Evolutionary conservation across 2,113 vertebrate species (phyloP).

Genomic region (Apteryx mantelli): DNA sequence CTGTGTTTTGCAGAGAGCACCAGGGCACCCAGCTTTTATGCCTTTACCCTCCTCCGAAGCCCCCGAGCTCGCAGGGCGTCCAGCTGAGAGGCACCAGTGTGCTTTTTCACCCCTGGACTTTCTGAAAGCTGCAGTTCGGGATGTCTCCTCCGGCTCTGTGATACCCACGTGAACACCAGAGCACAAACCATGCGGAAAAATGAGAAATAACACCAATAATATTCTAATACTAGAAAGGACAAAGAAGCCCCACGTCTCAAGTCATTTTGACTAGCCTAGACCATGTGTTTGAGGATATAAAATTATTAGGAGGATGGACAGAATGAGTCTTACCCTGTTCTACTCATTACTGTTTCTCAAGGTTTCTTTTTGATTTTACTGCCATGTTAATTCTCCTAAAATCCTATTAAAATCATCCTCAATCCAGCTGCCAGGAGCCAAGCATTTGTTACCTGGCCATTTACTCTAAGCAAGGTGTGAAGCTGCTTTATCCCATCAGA

Average conservation of each 20-base stretch:
- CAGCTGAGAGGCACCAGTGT: neutral
- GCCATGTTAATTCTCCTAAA: slow-evolving; percentile 5
- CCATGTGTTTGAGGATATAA: neutral
- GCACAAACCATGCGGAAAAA: too few relatives aligned
- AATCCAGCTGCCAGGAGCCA: slow-evolving; percentile 26
- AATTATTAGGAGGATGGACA: neutral
- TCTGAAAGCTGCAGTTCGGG: too few relatives aligned
- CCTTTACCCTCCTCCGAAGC: neutral
- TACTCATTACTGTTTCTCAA: neutral
- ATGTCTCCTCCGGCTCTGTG: too few relatives aligned
- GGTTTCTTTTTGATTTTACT: slow-evolving; percentile 13
- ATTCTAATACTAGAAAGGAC: neutral
- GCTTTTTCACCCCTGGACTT: neutral
- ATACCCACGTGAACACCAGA: too few relatives aligned
- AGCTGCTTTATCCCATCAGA: neutral
- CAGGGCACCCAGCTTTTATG: neutral
- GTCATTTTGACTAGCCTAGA: neutral
- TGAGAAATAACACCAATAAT: too few relatives aligned
- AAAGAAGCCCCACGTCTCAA: neutral
- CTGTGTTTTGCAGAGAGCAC: neutral
- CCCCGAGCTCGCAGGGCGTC: too few relatives aligned
- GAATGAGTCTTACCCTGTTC: neutral
- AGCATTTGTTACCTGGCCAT: neutral
- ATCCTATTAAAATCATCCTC: slow-evolving; percentile 21
- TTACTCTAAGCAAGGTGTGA: slow-evolving; percentile 14